A percentile compares a stretch with the other conserved stretches of the same genome.
phyloP scores from a whole-genome alignment of 1,140 invertebrate genomes.

The Phenacoccus solenopsis region DNA sequence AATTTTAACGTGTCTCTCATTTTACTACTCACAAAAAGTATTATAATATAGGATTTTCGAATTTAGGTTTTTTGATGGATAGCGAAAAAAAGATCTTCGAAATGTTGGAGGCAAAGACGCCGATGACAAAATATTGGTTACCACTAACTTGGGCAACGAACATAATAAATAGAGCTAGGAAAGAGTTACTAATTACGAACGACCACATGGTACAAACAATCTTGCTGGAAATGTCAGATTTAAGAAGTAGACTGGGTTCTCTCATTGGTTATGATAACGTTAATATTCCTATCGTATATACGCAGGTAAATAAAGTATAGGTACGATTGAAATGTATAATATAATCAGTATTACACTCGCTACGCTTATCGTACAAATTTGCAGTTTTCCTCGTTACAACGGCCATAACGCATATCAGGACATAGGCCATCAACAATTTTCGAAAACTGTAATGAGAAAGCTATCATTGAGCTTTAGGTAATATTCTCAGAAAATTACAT shows the following conservation, averaged over 20 bases:
- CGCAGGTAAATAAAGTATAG: constrained; percentile 61
- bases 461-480: too few relatives aligned
- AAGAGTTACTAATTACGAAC: constrained; percentile 63
- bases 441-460: too few relatives aligned
- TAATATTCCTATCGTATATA: constrained; percentile 93
- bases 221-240: constrained; percentile 67
- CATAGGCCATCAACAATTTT: too few relatives aligned
- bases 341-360: too few relatives aligned
- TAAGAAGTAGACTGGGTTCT: constrained; percentile 59
- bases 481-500: too few relatives aligned
- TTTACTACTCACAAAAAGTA: too few relatives aligned
- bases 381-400: too few relatives aligned
- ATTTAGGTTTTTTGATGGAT: constrained; percentile 72
- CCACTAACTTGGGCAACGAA: constrained; percentile 82
- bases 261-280: constrained; percentile 91
- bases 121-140: constrained; percentile 89
- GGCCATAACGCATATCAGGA: too few relatives aligned
- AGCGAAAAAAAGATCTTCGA: constrained; percentile 81
- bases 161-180: constrained; percentile 70
- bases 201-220: constrained; percentile 80
- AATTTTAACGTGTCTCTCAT: too few relatives aligned
- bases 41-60: not conserved
- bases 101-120: constrained; percentile 63
- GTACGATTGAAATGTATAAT: too few relatives aligned
- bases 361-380: too few relatives aligned